Percentiles rank a stretch among this genome's conserved stretches.
These are phyloP conservation scores for Corythaeola cristata DNA, from an alignment of 2,113 vertebrate genomes.

Conservation along the genomic window DNA sequence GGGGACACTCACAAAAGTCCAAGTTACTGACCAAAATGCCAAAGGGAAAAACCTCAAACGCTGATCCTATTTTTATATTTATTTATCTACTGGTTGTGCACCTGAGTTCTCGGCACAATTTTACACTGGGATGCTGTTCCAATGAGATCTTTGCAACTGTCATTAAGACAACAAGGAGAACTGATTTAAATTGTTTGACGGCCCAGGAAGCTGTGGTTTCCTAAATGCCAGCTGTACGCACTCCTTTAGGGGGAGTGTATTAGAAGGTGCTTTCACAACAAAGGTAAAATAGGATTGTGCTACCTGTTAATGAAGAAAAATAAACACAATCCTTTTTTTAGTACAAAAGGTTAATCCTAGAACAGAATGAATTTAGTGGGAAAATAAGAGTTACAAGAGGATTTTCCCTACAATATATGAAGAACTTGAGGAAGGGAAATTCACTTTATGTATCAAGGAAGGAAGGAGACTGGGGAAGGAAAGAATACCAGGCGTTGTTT, in stretches of 20 bases:
- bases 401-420: background rate
- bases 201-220: background rate
- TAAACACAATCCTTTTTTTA: background rate
- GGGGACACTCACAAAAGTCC: background rate
- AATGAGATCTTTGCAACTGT: background rate
- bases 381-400: background rate
- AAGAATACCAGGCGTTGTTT: background rate
- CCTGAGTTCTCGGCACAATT: background rate
- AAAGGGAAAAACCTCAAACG: fast-evolving
- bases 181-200: background rate
- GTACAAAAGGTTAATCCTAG: background rate
- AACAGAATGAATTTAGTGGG: background rate
- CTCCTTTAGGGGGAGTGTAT: background rate
- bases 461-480: background rate
- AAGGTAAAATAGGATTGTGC: background rate
- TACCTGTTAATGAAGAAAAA: background rate
- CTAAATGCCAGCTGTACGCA: background rate
- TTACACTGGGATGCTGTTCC: background rate
- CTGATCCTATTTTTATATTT: background rate
- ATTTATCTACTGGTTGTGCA: background rate
- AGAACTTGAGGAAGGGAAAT: background rate
- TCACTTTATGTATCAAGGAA: background rate
- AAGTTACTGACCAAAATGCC: background rate
- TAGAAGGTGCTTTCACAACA: background rate
- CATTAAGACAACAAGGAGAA: background rate